Evolutionary conservation across 1,140 invertebrate genomes (phyloP).

Genomic region (Temnothorax nylanderi): DNA sequence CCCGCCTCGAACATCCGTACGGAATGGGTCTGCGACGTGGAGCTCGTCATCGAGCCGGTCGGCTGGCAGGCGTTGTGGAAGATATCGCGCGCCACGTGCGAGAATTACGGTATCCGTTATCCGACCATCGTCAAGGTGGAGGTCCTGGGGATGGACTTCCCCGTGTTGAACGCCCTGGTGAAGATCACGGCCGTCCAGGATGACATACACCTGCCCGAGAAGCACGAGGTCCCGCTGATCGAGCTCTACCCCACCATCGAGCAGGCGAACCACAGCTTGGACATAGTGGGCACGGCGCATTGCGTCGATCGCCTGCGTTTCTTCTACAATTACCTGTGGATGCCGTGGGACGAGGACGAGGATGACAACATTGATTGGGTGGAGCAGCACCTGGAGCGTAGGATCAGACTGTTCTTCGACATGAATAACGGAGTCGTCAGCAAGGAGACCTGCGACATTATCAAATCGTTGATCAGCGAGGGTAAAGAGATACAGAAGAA

Average conservation of each 20-base stretch:
- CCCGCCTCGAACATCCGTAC: constrained; percentile 85
- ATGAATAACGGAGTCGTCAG: constrained; percentile 85
- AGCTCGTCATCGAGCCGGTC: constrained; percentile 86
- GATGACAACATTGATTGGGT: constrained; percentile 87
- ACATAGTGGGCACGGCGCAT: constrained; percentile 83
- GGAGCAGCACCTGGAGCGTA: constrained; percentile 85
- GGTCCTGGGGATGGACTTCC: constrained; percentile 85
- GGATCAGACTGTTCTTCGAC: constrained; percentile 87
- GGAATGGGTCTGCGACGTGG: constrained; percentile 87
- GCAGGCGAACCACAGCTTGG: constrained; percentile 86
- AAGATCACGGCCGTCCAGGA: constrained; percentile 87
- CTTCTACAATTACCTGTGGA: constrained; percentile 88
- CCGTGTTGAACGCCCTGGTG: constrained; percentile 85
- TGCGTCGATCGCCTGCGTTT: constrained; percentile 85
- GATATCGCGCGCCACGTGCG: constrained; percentile 87
- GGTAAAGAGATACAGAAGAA: constrained; percentile 85
- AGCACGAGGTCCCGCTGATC: constrained; percentile 86
- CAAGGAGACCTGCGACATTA: constrained; percentile 85
- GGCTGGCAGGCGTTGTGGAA: constrained; percentile 89
- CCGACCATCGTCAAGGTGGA: constrained; percentile 87
- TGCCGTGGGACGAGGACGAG: constrained; percentile 89
- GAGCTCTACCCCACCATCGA: constrained; percentile 87
- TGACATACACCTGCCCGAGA: constrained; percentile 87
- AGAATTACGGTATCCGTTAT: constrained; percentile 86
- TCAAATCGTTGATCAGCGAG: constrained; percentile 86